phyloP scores from a whole-genome alignment of 2,888 invertebrate genomes.

The Sesia apiformis region DNA sequence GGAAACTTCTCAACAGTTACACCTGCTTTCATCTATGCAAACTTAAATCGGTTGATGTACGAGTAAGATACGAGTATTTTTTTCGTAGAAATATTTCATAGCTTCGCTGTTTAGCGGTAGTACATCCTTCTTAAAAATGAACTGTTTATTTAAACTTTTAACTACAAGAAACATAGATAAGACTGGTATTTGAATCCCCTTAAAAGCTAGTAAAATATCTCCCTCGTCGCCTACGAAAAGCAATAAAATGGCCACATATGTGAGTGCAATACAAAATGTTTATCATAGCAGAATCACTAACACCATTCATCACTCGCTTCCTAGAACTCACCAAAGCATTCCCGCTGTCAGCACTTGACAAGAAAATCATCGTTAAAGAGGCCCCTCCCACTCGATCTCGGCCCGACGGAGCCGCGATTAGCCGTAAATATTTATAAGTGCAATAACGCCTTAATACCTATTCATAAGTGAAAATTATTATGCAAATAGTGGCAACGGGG shows the following conservation, averaged over 20 bases:
- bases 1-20: no score
- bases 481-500: slow-evolving; percentile 65
- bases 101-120: no score
- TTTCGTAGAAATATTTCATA: no score
- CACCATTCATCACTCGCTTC: slow-evolving; percentile 47
- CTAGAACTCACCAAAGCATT: slow-evolving; percentile 38
- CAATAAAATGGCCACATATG: background rate
- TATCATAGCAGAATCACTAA: slow-evolving; percentile 42
- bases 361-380: slow-evolving; percentile 44
- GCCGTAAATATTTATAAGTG: slow-evolving; percentile 69
- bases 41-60: no score
- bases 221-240: no score
- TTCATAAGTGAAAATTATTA: slow-evolving; percentile 75
- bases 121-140: no score
- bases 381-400: slow-evolving; percentile 25
- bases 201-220: no score
- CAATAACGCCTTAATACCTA: slow-evolving; percentile 68
- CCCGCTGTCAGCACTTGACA: slow-evolving; percentile 50
- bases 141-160: no score
- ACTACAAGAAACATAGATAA: no score
- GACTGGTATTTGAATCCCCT: no score
- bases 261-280: slow-evolving; percentile 32
- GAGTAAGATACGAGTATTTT: no score
- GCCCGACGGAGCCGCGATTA: slow-evolving; percentile 22
- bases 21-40: no score